A percentile compares a stretch with the other conserved stretches of the same genome.
Conservation (phyloP, 2,113 vertebrate species). For the Oryzias woworae region DNA sequence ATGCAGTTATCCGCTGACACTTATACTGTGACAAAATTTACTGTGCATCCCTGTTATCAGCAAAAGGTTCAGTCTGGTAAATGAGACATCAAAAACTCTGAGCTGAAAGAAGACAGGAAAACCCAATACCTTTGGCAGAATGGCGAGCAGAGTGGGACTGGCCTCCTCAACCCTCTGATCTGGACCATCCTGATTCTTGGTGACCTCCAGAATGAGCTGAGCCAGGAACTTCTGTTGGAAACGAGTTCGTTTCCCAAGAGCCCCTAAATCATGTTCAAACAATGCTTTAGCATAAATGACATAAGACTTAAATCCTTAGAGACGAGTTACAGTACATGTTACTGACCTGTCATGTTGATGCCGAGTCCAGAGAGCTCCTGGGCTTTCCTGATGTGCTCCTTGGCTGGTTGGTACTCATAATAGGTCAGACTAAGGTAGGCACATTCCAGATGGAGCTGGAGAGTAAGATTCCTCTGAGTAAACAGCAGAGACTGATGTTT, state of each 20-base stretch:
- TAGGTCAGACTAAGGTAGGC: conserved; percentile 86
- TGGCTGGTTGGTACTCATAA: conserved; percentile 90
- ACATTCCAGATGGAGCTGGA: conserved; percentile 93
- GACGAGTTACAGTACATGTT: neutral
- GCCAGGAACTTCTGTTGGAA: conserved; percentile 93
- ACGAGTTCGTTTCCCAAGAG: conserved; percentile 91
- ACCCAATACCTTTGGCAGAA: conserved; percentile 83
- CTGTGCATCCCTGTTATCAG: too few relatives aligned
- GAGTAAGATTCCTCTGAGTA: conserved; percentile 74
- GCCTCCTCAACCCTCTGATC: conserved; percentile 55
- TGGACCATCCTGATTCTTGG: conserved; percentile 66
- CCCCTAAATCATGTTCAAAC: conserved; percentile 77
- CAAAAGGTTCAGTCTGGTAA: neutral
- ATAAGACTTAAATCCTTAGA: neutral
- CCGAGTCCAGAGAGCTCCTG: conserved; percentile 82
- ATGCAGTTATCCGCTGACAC: too few relatives aligned
- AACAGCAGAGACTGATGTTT: conserved; percentile 73
- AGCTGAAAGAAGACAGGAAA: neutral
- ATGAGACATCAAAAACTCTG: neutral
- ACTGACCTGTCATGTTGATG: conserved; percentile 85
- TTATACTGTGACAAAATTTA: too few relatives aligned
- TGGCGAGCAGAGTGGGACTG: conserved; percentile 81
- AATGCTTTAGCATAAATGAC: neutral
- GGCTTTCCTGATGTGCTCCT: conserved; percentile 81
- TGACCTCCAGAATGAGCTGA: conserved; percentile 90